These are phyloP conservation scores for Ectemnius continuus DNA, from an alignment of 2,888 invertebrate species.

Conservation along the genomic window DNA sequence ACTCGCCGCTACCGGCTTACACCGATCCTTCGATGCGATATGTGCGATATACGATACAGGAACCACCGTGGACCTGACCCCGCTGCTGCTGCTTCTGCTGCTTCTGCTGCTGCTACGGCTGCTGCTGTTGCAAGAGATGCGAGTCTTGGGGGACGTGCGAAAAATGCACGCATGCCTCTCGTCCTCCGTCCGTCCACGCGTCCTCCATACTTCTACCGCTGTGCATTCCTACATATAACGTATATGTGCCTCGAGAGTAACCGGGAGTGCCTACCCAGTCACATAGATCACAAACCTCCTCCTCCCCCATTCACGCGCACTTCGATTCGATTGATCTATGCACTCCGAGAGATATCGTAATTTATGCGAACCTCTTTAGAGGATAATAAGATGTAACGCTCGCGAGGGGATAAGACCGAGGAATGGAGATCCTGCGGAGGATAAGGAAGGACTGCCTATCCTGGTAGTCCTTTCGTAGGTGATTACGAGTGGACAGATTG, in stretches of 20 bases:
- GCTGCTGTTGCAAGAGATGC: background rate
- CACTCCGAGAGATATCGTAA: background rate
- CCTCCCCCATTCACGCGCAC: too few species aligned
- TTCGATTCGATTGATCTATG: slow-evolving; percentile 1
- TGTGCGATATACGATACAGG: slow-evolving; percentile 70
- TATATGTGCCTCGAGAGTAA: background rate
- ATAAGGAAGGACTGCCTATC: slow-evolving; percentile 30
- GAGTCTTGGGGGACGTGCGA: slow-evolving; percentile 26
- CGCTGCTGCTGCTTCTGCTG: slow-evolving; percentile 16
- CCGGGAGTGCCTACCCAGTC: too few species aligned
- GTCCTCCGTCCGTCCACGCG: background rate
- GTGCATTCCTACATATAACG: background rate
- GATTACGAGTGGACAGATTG: slow-evolving; percentile 63
- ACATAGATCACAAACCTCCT: too few species aligned
- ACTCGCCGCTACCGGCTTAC: slow-evolving; percentile 73
- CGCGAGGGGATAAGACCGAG: background rate
- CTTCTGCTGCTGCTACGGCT: slow-evolving; percentile 3
- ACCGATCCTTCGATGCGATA: slow-evolving; percentile 74
- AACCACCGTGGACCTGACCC: slow-evolving; percentile 54
- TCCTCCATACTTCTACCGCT: background rate
- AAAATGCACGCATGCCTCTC: slow-evolving; percentile 32
- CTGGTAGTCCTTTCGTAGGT: slow-evolving; percentile 39
- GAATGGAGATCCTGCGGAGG: background rate
- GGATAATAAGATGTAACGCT: background rate
- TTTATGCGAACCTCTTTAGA: slow-evolving; percentile 1